Base-by-base conservation (phyloP, 2,797 vertebrate genomes). In the Semotilus atromaculatus region DNA sequence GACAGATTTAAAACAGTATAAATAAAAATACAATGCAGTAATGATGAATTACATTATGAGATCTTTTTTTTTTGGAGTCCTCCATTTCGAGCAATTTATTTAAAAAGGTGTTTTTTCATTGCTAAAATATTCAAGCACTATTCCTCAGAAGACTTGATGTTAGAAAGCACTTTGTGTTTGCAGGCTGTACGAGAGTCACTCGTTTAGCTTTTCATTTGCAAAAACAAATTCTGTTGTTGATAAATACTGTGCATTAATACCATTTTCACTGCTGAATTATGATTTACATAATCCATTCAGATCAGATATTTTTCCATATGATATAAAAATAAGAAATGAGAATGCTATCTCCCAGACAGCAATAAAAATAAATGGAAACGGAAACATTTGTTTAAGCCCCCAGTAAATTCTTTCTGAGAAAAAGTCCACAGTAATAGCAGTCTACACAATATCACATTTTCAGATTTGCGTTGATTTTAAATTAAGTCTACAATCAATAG, bases 131-230 rank as follows among this genome's bases (percentile, higher is more conserved):
- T 81, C n/a, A 73, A 45, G 53, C 21, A 9, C 53, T 72, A 6
- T 31, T 45, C 1, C 18, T 23, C 38, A 31, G 58, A 21, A 34
- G 7, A 36, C 58, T 2, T 29, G 38, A 55, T 29, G 18, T 43
- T 53, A 60, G 53, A 75, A 83, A 75, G n/a, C 31, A 48, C 29
- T 64, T 62, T 73, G n/a, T 55, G 43, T 43, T 80, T 66, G 19
- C 31, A 43, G 43, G 13, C 78, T 51, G 11, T 53, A 34, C 51
- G 14, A 58, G 34, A 55, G 51, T 55, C 51, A 40, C 31, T 26
- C 3, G 0, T 80, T 31, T 26, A 40, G 36, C 38, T 58, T 29
- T 29, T 43, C 2, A 71, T 81, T 21, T 58, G 51, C n/a, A 58
- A 43, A 40, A 45, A 79, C 6, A n/a, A 19, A 21, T 45, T 64